Base-by-base conservation (phyloP, 1,140 invertebrate species). In the Aradophagus sp. region DNA sequence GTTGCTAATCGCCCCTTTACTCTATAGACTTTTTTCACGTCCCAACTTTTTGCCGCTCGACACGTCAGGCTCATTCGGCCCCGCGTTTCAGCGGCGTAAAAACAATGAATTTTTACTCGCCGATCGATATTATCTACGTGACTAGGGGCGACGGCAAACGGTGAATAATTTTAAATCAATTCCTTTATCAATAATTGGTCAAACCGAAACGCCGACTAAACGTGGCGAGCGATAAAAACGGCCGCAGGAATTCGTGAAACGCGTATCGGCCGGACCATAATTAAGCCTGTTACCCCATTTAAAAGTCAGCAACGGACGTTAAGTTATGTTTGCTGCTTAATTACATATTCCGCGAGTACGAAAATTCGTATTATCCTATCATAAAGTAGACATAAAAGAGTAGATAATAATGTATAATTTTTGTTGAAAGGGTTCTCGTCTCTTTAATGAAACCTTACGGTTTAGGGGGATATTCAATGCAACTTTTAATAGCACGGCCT, bases 381-480 rank as follows among this genome's bases (percentile, higher is more conserved):
- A 56, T 65, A 66, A 65, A 55, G 61, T 55, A 56, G 59, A 61
- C 61, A 59, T 66, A 66, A 71, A 71, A 32, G 59, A 71, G 55
- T 59, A 59, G 53, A 71, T 71, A 65, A 71, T 71, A 53, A 65
- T 50, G 68, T 66, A 61, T 53, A 68, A 67, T 73, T 65, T 65
- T 61, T 65, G 58, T 42, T 67, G 39, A 63, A 68, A 68, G 52
- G 53, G 58, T 65, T 65, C 10, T 59, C 36, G 48, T 53, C 59
- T 39, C 44, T 59, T 63, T 65, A 59, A 73, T 68, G 47, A 68
- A 73, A 65, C 44, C 47, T 73, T 56, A 63, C 45, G 38, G 38
- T 53, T 63, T 31, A 19, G 45, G 36, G 31, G 42, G 27, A 34
- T 20, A 63, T 71, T 61, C 20, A 71, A 59, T 55, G 61, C 47